phyloP scores from a whole-genome alignment of 2,888 invertebrate species.

The Limnephilus marmoratus region DNA sequence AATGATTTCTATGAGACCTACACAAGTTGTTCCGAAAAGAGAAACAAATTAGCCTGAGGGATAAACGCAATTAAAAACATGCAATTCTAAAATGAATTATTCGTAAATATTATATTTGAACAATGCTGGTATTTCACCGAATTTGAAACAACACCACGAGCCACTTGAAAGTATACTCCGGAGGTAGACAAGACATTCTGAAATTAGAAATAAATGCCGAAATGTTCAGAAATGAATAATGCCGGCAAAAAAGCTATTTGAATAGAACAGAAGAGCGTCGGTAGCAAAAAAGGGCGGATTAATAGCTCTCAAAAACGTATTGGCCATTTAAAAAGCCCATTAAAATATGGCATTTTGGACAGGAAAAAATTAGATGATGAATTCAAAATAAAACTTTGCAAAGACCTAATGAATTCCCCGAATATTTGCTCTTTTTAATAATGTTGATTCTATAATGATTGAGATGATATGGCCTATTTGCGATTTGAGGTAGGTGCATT shows the following conservation, averaged over 20 bases:
- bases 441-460: conserved; percentile 35
- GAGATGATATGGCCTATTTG: conserved; percentile 33
- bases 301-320: conserved; percentile 55
- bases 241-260: conserved; percentile 61
- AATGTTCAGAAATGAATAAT: conserved; percentile 63
- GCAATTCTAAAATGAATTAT: no score
- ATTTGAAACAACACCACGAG: conserved; percentile 30
- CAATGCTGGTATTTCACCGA: neutral
- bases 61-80: no score
- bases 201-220: conserved; percentile 62
- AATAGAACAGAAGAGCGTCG: conserved; percentile 58
- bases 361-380: conserved; percentile 34
- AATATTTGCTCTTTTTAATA: neutral
- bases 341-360: conserved; percentile 49
- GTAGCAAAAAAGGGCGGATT: conserved; percentile 66
- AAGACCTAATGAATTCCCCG: conserved; percentile 7
- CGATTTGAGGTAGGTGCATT: neutral
- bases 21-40: no score
- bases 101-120: no score
- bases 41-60: no score
- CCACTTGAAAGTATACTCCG: neutral
- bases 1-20: no score
- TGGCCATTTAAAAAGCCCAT: conserved; percentile 49
- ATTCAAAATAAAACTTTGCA: conserved; percentile 6
- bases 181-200: conserved; percentile 44